These are phyloP conservation scores for Cottoperca gobio DNA, from an alignment of 2,797 vertebrate genomes.

Conservation along the genomic window DNA sequence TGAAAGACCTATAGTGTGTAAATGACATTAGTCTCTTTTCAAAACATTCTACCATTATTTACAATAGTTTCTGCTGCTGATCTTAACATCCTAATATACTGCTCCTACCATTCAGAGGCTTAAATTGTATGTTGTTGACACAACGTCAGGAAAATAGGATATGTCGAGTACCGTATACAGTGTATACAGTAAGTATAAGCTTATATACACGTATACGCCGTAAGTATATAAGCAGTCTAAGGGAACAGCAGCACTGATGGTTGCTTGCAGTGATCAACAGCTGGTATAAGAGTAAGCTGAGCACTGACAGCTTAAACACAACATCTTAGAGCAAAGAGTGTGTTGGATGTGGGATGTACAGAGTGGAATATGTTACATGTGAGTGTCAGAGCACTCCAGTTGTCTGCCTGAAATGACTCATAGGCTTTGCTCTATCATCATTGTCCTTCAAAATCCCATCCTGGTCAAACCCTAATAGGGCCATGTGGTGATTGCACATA, in stretches of 20 bases:
- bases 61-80: neutral
- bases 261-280: neutral
- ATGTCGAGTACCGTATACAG: neutral
- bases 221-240: too few species aligned
- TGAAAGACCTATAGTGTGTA: too few species aligned
- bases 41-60: too few species aligned
- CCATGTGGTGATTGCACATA: constrained; percentile 37
- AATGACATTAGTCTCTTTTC: too few species aligned
- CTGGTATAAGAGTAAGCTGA: neutral
- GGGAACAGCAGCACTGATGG: neutral
- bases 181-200: too few species aligned
- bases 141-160: neutral
- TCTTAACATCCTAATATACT: neutral
- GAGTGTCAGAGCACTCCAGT: constrained; percentile 16
- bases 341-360: neutral
- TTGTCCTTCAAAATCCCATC: neutral
- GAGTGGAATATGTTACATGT: neutral
- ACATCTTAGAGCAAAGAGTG: neutral
- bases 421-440: constrained; percentile 17
- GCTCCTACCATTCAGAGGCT: neutral
- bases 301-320: neutral
- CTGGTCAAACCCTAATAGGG: constrained; percentile 26
- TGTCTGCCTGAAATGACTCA: constrained; percentile 9
- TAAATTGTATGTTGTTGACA: neutral
- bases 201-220: too few species aligned